Base-by-base conservation (phyloP, 1,140 invertebrate genomes). In the Galleria mellonella region DNA sequence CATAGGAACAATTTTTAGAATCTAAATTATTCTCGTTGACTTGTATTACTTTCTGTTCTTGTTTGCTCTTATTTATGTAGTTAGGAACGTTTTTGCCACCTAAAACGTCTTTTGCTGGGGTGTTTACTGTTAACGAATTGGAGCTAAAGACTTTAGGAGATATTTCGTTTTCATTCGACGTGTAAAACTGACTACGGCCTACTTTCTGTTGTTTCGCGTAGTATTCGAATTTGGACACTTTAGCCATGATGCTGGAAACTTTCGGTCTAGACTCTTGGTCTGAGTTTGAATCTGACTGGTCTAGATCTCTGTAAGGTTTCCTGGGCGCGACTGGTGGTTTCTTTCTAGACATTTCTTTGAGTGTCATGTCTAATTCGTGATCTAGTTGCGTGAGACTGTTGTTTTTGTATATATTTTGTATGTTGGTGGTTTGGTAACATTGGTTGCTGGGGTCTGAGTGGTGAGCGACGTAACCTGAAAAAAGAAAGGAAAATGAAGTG, bases 71-170 rank as follows among this genome's bases (percentile, higher is more conserved):
- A 4, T 73, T 83, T 15, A 88, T 87, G 52, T 89, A 89, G 47
- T 89, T 90, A 0, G 88, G 88, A 2, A 87, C 68, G 31, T 87
- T 88, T 52, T 87, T 87, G 14, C 85, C 83, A 0, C 90, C 92
- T 5, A 94, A 74, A 0, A 94, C 93, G 53, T 93, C 92, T 78
- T 92, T 93, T 0, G 93, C 93, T 1, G 93, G 93, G 4, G 92
- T 93, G 52, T 92, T 94, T 0, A 93, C 92, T 2, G 93, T 94
- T 11, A 92, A 67, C n/a, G 91, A 90, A 59, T 92, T 92, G 0
- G 91, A 87, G 15, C 90, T 90, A 61, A 94, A 94, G 0, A 94
- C 93, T 81, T 94, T 94, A 0, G 93, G 93, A 0, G 92, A 94
- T 30, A 87, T 86, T 61, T 86, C 81, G 4, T 79, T 75, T 39